phyloP scores from a whole-genome alignment of 2,797 vertebrate species.

The Alcedo atthis region DNA sequence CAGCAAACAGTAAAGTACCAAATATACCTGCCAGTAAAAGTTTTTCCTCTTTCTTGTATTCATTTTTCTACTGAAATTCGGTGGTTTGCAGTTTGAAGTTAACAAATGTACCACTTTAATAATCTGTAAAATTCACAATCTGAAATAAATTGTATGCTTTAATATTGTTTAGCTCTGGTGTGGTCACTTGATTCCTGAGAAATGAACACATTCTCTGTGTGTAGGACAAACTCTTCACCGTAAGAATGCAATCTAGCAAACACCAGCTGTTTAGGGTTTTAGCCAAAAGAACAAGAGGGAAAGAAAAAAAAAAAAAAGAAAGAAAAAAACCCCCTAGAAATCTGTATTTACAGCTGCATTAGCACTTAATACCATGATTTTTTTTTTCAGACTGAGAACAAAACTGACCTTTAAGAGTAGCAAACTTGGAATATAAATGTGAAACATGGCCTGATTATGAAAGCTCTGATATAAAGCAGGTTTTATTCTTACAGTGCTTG shows the following conservation, averaged over 20 bases:
- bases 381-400: constrained; percentile 38
- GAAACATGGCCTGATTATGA: constrained; percentile 4
- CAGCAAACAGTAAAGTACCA: neutral
- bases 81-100: constrained; percentile 17
- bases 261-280: constrained; percentile 72
- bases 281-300: constrained; percentile 48
- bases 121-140: constrained; percentile 70
- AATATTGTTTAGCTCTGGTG: constrained; percentile 67
- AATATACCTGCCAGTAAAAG: neutral
- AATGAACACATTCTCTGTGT: constrained; percentile 64
- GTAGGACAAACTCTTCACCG: constrained; percentile 75
- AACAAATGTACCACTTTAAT: constrained; percentile 69
- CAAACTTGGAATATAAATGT: constrained; percentile 27
- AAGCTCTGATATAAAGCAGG: constrained; percentile 31
- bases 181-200: constrained; percentile 77
- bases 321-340: neutral
- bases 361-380: constrained; percentile 46
- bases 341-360: constrained; percentile 66
- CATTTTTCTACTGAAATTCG: constrained; percentile 31
- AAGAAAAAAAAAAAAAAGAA: neutral
- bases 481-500: constrained; percentile 9
- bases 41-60: neutral
- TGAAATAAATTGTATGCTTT: constrained; percentile 71
- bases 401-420: constrained; percentile 39
- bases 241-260: constrained; percentile 69